These are phyloP conservation scores for Bellardia pandia DNA, from an alignment of 2,888 invertebrate species.

Conservation along the genomic window DNA sequence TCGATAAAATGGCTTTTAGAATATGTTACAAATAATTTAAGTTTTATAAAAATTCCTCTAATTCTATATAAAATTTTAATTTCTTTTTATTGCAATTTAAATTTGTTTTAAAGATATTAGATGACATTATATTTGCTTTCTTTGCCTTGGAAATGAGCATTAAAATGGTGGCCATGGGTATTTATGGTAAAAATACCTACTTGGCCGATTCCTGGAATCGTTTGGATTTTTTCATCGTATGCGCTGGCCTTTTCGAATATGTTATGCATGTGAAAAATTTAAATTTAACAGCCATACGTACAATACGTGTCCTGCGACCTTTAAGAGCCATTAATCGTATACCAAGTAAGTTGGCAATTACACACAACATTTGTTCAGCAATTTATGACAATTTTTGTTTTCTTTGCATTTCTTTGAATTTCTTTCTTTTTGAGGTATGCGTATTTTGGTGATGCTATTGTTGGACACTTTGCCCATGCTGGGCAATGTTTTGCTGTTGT, in stretches of 20 bases:
- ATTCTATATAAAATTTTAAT: not conserved
- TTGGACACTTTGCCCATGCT: conserved; percentile 99
- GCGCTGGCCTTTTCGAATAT: conserved; percentile 96
- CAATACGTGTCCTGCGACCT: conserved; percentile 98
- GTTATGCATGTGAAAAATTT: conserved; percentile 98
- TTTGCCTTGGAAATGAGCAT: conserved; percentile 99
- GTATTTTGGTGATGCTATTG: conserved; percentile 98
- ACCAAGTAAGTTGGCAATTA: conserved; percentile 91
- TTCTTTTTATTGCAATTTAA: not conserved
- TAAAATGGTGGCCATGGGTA: conserved; percentile 99
- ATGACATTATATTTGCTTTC: conserved; percentile 99
- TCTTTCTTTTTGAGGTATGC: conserved; percentile 90
- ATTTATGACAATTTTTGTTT: not conserved
- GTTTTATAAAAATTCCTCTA: not conserved
- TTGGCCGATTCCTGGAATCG: conserved; percentile 99
- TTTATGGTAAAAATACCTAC: conserved; percentile 96
- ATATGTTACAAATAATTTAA: not conserved
- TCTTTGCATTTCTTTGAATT: not conserved
- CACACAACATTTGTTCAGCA: too few relatives aligned
- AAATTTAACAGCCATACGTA: conserved; percentile 98
- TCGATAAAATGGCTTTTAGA: not conserved
- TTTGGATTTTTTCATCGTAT: conserved; percentile 98
- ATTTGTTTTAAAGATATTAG: conserved; percentile 91
- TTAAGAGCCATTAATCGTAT: conserved; percentile 99
- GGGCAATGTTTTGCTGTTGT: conserved; percentile 98